These are phyloP conservation scores for Chondrilla cf. caribensis DNA, from an alignment of 37 sponge, comb jelly and placozoan genomes.

Conservation along the genomic window DNA sequence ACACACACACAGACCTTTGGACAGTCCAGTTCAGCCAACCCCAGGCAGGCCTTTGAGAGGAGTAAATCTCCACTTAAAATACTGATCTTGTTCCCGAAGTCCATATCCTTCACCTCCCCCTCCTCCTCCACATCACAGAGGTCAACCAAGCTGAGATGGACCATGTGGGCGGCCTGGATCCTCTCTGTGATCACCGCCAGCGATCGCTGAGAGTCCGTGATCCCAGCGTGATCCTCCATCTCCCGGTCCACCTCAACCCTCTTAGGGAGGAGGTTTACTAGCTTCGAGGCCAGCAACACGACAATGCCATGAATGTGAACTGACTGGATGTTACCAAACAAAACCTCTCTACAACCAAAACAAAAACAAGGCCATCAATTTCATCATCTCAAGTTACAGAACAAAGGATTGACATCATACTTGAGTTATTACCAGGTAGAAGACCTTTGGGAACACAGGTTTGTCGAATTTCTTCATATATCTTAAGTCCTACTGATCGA, in stretches of 20 bases:
- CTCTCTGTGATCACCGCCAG: slow-evolving; percentile 52
- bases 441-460: too few species aligned
- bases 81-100: slow-evolving; percentile 45
- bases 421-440: too few species aligned
- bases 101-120: slow-evolving; percentile 13
- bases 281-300: slow-evolving; percentile 40
- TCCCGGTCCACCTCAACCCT: neutral
- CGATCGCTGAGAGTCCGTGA: slow-evolving; percentile 34
- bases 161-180: slow-evolving; percentile 27
- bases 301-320: slow-evolving; percentile 33
- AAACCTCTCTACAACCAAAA: neutral
- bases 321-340: neutral
- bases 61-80: slow-evolving; percentile 53
- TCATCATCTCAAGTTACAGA: too few species aligned
- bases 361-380: too few species aligned
- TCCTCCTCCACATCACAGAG: neutral
- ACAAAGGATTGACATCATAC: too few species aligned
- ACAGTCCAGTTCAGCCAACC: slow-evolving; percentile 30
- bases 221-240: slow-evolving; percentile 18
- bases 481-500: too few species aligned
- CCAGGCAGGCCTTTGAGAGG: slow-evolving; percentile 44
- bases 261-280: neutral
- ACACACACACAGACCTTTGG: slow-evolving; percentile 32
- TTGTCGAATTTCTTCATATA: too few species aligned
- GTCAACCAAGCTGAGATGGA: slow-evolving; percentile 36